Base-by-base conservation (phyloP, 1,140 invertebrate genomes). In the Drosophila busckii region DNA sequence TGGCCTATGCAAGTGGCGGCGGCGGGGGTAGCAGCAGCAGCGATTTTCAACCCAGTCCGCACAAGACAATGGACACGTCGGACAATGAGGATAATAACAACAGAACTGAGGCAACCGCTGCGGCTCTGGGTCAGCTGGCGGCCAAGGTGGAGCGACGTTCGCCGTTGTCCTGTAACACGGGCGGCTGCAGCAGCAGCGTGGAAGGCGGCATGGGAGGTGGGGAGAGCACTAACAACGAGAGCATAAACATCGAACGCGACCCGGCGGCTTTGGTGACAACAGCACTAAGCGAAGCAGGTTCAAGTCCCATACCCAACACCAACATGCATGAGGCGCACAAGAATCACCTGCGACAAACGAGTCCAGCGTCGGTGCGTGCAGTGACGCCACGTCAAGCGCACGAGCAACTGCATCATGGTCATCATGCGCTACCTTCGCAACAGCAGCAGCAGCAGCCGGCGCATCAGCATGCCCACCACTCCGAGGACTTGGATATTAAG, bases 281-380 rank as follows among this genome's bases (percentile, higher is more conserved):
- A 7, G 29, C 75, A 0, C 7, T 62, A 3, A 82, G 82, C 9
- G 84, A 86, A 20, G 59, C 71, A n/a, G 76, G 84, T 15, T 85
- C 84, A 15, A 86, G 84, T 73, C 84, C 84, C 44, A 84, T 86
- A 65, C 84, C 84, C 31, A 86, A 86, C 29, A 84, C 83, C 23
- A 85, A 83, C 3, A 85, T 73, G 60, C 78, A 71, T 29, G 84
- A 86, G 64, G 75, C 75, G 58, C 84, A 86, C 61, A 82, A 84
- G 55, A 84, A 82, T 42, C 84, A 84, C 34, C 61, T 69, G 32
- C 53, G 67, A 6, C 50, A 66, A n/a, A 53, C 49, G n/a, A 64
- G 68, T 50, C 73, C 70, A 0, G 71, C 28, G 1, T 29, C 49
- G 13, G 58, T 32, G 6, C 61, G 73, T 16, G 54, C 76, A 0